These are phyloP conservation scores for Orestias chungarensis DNA, from an alignment of 2,797 vertebrate genomes.

Conservation along the genomic window DNA sequence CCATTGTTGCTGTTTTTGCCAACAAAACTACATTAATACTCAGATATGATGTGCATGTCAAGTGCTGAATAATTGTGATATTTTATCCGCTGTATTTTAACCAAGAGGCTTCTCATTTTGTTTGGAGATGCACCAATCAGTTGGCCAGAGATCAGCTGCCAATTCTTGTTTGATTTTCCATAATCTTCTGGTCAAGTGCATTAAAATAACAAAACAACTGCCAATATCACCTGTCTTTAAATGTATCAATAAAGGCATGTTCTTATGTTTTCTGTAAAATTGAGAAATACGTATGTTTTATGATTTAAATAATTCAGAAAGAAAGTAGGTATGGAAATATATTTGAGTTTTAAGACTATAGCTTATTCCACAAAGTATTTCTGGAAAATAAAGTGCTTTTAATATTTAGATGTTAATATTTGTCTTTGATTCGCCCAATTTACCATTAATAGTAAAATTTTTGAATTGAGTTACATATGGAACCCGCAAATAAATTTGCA, in stretches of 20 bases:
- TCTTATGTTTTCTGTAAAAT: background rate
- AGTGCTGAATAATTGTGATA: constrained; percentile 50
- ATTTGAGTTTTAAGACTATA: background rate
- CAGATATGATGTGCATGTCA: constrained; percentile 61
- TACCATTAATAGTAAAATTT: too few species aligned
- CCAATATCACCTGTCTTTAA: background rate
- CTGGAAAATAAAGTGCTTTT: too few species aligned
- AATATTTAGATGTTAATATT: background rate
- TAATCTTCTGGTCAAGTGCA: background rate
- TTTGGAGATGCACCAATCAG: constrained; percentile 12
- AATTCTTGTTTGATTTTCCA: background rate
- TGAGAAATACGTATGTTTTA: background rate
- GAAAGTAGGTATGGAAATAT: background rate
- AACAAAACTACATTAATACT: constrained; percentile 45
- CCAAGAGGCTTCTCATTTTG: constrained; percentile 26
- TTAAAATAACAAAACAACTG: background rate
- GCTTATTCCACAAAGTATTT: background rate
- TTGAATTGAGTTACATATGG: background rate
- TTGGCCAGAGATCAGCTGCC: background rate
- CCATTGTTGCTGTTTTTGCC: constrained; percentile 42
- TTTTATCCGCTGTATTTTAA: constrained; percentile 30
- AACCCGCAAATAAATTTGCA: background rate
- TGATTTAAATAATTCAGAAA: background rate
- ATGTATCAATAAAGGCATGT: background rate
- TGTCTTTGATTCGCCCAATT: background rate